These are phyloP conservation scores for Chinchilla lanigera DNA, from an alignment of 2,113 vertebrate species.

Conservation along the genomic window DNA sequence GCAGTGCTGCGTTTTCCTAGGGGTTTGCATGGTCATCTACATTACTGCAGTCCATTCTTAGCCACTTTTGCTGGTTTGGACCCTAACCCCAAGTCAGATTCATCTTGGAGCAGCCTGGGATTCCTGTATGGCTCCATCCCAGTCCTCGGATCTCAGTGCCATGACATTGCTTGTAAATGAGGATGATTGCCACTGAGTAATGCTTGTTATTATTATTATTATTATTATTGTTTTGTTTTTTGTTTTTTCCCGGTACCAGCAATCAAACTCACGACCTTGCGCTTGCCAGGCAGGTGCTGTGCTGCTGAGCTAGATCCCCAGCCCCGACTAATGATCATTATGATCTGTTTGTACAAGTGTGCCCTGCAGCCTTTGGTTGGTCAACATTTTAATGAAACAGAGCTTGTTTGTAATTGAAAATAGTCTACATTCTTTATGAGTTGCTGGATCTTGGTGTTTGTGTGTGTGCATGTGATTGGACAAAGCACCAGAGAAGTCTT, in stretches of 20 bases:
- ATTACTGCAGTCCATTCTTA: neutral
- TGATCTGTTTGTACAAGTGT: neutral
- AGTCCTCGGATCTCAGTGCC: fast-evolving
- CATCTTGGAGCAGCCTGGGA: neutral
- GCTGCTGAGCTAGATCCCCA: too few species aligned
- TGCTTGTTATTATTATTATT: too few species aligned
- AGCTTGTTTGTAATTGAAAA: neutral
- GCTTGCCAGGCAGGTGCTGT: too few species aligned
- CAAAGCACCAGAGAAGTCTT: neutral
- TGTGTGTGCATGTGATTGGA: neutral
- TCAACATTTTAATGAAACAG: neutral
- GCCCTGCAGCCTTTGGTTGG: neutral
- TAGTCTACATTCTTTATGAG: neutral
- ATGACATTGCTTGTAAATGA: fast-evolving
- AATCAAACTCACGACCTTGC: too few species aligned
- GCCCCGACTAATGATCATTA: too few species aligned
- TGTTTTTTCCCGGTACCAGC: too few species aligned
- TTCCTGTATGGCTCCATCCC: too few species aligned
- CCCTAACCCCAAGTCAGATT: neutral
- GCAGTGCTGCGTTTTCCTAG: neutral
- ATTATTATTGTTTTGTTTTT: too few species aligned
- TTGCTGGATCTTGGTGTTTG: neutral
- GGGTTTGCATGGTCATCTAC: neutral
- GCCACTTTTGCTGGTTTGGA: neutral
- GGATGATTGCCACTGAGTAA: neutral